A percentile compares a stretch with the other conserved stretches of the same genome.
Conservation (phyloP, 2,888 invertebrate genomes). For the Phalera bucephala region DNA sequence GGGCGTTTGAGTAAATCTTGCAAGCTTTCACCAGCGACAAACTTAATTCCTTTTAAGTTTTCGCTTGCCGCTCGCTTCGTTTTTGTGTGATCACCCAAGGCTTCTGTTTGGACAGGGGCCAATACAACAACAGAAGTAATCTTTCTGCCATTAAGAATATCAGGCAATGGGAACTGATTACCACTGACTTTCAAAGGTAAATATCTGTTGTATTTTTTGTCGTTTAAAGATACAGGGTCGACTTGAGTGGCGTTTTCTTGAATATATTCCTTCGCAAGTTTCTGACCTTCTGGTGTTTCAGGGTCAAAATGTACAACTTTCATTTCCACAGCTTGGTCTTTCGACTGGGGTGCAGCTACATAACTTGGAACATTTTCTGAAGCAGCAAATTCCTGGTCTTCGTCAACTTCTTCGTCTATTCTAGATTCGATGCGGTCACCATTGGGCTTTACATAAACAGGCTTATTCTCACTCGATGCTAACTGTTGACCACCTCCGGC, state of each 20-base stretch:
- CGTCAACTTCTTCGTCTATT: slow-evolving; percentile 69
- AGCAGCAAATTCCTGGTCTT: slow-evolving; percentile 82
- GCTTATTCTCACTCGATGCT: slow-evolving; percentile 86
- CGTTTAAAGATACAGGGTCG: slow-evolving; percentile 88
- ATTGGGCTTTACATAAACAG: slow-evolving; percentile 85
- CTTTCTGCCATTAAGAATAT: slow-evolving; percentile 88
- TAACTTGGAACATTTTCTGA: slow-evolving; percentile 76
- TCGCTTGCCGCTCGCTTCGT: slow-evolving; percentile 79
- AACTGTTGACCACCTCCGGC: slow-evolving; percentile 91
- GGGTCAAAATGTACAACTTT: slow-evolving; percentile 93
- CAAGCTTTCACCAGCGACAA: slow-evolving; percentile 88
- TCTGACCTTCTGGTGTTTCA: slow-evolving; percentile 87
- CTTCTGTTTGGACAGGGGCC: slow-evolving; percentile 91
- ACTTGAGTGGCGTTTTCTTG: slow-evolving; percentile 88
- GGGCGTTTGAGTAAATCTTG: slow-evolving; percentile 90
- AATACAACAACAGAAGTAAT: slow-evolving; percentile 94
- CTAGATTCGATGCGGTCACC: slow-evolving; percentile 81
- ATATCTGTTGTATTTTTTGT: slow-evolving; percentile 91
- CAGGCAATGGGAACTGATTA: slow-evolving; percentile 92
- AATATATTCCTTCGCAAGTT: slow-evolving; percentile 88
- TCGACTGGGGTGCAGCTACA: slow-evolving; percentile 50
- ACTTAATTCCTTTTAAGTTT: slow-evolving; percentile 87
- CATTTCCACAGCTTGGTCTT: slow-evolving; percentile 87
- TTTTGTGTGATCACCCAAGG: slow-evolving; percentile 73
- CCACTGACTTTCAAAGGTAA: slow-evolving; percentile 93